Percentiles rank a stretch among this genome's conserved stretches.
These are phyloP conservation scores for Entosphenus tridentatus DNA, from an alignment of 2,113 vertebrate genomes.

Conservation along the genomic window DNA sequence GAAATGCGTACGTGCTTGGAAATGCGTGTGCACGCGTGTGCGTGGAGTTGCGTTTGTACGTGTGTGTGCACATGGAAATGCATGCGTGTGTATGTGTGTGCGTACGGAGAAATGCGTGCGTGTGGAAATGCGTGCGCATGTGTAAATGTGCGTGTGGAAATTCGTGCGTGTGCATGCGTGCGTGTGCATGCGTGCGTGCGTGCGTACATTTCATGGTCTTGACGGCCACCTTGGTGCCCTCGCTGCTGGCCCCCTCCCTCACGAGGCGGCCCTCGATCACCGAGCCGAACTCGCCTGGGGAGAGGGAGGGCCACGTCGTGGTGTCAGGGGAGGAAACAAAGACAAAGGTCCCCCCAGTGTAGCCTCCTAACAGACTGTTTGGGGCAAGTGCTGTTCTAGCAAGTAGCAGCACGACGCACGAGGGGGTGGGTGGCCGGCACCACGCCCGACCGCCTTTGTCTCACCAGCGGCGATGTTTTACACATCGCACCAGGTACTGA, in stretches of 20 bases:
- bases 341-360: too few species aligned
- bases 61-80: neutral
- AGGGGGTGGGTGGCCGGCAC: too few species aligned
- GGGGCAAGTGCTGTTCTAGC: too few species aligned
- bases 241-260: conserved; percentile 27
- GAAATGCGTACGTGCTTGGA: neutral
- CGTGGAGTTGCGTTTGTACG: neutral
- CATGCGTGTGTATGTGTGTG: neutral
- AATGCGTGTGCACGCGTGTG: neutral
- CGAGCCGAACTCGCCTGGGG: conserved; percentile 75
- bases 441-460: too few species aligned
- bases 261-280: conserved; percentile 63
- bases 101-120: neutral
- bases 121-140: neutral
- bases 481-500: too few species aligned
- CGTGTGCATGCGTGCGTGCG: neutral
- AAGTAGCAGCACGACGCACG: too few species aligned
- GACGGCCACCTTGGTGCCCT: conserved; percentile 56
- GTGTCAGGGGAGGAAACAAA: too few species aligned
- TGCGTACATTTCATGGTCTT: conserved; percentile 97
- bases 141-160: neutral
- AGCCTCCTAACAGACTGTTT: too few species aligned
- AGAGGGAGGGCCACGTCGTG: neutral
- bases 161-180: neutral
- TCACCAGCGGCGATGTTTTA: too few species aligned